Conservation (phyloP, 92 coral and sea anemone genomes). For the Parazoanthus atlanticus region DNA sequence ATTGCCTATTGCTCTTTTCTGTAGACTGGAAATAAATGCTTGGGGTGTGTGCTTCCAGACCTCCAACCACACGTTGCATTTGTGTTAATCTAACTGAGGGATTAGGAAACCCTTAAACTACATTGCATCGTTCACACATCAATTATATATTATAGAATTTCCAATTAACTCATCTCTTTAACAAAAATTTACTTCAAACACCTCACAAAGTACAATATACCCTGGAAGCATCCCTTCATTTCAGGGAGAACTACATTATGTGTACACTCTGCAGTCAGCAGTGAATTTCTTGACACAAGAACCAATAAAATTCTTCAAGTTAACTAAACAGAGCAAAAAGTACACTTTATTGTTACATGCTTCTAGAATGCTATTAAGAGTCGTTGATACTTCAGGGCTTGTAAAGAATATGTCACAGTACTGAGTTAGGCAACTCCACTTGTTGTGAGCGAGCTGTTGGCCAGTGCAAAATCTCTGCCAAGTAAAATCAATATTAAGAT, state of each 20-base stretch:
- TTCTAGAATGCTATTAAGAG: neutral
- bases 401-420: neutral
- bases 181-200: too few relatives aligned
- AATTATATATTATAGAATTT: too few relatives aligned
- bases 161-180: too few relatives aligned
- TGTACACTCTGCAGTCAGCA: neutral
- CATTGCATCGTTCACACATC: too few relatives aligned
- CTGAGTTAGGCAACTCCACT: neutral
- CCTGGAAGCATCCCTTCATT: too few relatives aligned
- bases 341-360: neutral
- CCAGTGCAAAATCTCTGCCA: neutral
- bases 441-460: neutral
- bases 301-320: neutral
- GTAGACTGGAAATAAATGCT: too few relatives aligned
- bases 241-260: neutral
- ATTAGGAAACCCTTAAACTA: too few relatives aligned
- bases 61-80: too few relatives aligned
- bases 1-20: too few relatives aligned
- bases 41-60: too few relatives aligned
- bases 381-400: neutral
- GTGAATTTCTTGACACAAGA: neutral
- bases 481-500: slow-evolving; percentile 1
- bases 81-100: too few relatives aligned
- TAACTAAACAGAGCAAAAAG: neutral
- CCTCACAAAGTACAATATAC: too few relatives aligned